A percentile compares a stretch with the other conserved stretches of the same genome.
Evolutionary conservation across 2,888 invertebrate species (phyloP).

Genomic region (Leucoma salicis): DNA sequence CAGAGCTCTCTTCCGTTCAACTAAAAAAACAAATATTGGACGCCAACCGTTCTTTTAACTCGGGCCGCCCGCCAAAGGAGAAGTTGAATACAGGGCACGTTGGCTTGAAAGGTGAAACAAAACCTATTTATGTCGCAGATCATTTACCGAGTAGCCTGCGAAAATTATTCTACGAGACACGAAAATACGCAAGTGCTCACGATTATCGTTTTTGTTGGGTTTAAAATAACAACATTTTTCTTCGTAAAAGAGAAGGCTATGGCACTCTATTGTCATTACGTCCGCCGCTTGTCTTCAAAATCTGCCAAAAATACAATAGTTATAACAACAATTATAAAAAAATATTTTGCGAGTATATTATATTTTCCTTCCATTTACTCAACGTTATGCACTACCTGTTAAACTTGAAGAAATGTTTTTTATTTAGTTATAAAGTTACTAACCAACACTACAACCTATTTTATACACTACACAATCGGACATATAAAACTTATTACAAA

Average conservation of each 20-base stretch:
- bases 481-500: too few species aligned
- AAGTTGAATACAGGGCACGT: background rate
- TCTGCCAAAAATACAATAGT: background rate
- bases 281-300: background rate
- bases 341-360: too few species aligned
- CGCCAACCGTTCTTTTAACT: background rate
- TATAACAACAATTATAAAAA: background rate
- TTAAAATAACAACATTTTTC: slow-evolving; percentile 1
- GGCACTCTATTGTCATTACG: background rate
- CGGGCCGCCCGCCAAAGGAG: background rate
- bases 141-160: background rate
- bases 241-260: background rate
- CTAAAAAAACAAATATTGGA: background rate
- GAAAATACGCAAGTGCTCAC: background rate
- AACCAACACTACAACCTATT: too few species aligned
- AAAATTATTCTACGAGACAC: slow-evolving; percentile 2
- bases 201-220: background rate
- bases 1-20: background rate
- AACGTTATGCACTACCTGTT: too few species aligned
- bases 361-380: too few species aligned
- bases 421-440: too few species aligned
- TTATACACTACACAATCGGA: too few species aligned
- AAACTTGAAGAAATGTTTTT: too few species aligned
- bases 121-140: slow-evolving; percentile 3
- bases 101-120: background rate